Conservation (phyloP, 2,797 vertebrate genomes). For the Coregonus sp. region DNA sequence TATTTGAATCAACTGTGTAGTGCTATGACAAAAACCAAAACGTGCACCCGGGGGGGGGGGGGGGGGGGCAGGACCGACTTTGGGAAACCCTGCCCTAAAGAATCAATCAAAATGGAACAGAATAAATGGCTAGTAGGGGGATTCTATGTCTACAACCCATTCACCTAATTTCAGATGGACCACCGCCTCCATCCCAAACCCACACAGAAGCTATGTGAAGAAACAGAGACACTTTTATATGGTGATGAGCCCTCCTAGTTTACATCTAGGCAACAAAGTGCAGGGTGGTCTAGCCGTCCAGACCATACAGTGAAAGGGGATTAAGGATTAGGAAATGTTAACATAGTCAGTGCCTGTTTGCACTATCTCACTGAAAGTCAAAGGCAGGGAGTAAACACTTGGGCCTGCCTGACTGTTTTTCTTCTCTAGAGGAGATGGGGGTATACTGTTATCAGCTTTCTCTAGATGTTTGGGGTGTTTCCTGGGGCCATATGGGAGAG, state of each 20-base stretch:
- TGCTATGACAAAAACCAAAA: no score
- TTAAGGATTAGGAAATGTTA: slow-evolving; percentile 52
- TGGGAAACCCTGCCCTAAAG: neutral
- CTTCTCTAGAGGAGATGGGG: slow-evolving; percentile 31
- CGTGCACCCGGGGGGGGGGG: no score
- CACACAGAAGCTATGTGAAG: slow-evolving; percentile 26
- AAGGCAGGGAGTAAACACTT: slow-evolving; percentile 53
- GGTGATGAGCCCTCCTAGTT: slow-evolving; percentile 28
- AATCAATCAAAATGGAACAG: neutral
- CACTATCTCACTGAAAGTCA: slow-evolving; percentile 21
- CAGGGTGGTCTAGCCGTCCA: slow-evolving; percentile 47
- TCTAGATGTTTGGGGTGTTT: slow-evolving; percentile 61
- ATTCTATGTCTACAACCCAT: neutral
- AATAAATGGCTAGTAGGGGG: neutral
- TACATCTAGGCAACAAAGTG: slow-evolving; percentile 37
- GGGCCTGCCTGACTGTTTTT: slow-evolving; percentile 31
- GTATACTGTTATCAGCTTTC: slow-evolving; percentile 39
- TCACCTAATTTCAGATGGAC: neutral
- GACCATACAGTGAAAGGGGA: slow-evolving; percentile 45
- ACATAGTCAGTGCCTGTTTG: slow-evolving; percentile 49
- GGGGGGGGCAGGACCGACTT: no score
- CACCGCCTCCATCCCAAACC: neutral
- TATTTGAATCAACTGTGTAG: no score
- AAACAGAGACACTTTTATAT: slow-evolving; percentile 30
- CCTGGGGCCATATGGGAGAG: slow-evolving; percentile 41